Evolutionary conservation across 2,797 vertebrate genomes (phyloP).

Genomic region (Erithacus rubecula): DNA sequence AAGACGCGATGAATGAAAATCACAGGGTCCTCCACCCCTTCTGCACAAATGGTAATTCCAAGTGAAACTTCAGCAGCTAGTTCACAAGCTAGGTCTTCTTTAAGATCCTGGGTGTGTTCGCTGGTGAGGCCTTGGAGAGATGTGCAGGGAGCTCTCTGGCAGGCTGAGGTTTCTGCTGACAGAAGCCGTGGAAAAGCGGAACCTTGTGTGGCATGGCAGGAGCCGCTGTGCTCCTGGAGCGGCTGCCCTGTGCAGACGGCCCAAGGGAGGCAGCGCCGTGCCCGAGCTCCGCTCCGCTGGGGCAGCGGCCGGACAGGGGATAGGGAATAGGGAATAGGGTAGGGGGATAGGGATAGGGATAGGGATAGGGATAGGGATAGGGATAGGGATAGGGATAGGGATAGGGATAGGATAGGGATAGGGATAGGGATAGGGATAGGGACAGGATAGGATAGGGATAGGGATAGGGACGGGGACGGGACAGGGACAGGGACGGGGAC

Average conservation of each 20-base stretch:
- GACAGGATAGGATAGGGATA: no score
- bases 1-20: constrained; percentile 40
- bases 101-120: neutral
- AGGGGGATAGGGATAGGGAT: no score
- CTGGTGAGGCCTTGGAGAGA: neutral
- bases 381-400: no score
- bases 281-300: no score
- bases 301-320: no score
- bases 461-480: no score
- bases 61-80: neutral
- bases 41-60: constrained; percentile 7
- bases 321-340: no score
- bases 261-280: neutral
- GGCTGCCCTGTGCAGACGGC: neutral
- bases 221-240: neutral
- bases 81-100: neutral
- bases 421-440: no score
- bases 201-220: neutral
- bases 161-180: neutral
- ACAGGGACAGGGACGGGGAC: no score
- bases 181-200: neutral
- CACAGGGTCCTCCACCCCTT: neutral
- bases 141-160: neutral
- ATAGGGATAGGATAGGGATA: no score
- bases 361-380: no score